Conservation (phyloP, 2,888 invertebrate genomes). For the Chaetogeoica ovagalla region DNA sequence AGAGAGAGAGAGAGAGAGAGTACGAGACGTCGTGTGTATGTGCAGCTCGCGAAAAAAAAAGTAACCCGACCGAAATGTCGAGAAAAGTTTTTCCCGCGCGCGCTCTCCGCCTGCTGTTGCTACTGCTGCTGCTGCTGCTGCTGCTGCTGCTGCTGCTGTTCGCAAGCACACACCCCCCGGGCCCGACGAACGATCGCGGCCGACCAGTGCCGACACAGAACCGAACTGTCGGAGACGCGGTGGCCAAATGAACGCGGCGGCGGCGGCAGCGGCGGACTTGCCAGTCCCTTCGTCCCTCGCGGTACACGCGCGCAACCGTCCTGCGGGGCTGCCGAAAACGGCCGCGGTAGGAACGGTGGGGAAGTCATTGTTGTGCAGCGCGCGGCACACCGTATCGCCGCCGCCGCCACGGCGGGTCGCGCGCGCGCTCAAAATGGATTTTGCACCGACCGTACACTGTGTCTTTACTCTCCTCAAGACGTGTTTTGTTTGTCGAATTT, state of each 20-base stretch:
- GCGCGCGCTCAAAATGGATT: conserved; percentile 43
- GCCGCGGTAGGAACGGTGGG: conserved; percentile 3
- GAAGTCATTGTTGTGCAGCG: conserved; percentile 51
- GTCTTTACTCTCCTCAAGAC: conserved; percentile 21
- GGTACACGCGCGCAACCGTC: not conserved
- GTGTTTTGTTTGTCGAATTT: conserved; percentile 46
- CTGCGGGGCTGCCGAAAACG: not conserved
- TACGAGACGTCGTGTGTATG: conserved; percentile 28
- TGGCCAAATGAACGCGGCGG: conserved; percentile 51
- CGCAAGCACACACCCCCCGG: conserved; percentile 42
- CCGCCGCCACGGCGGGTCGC: not conserved
- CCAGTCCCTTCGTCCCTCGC: conserved; percentile 5
- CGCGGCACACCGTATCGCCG: conserved; percentile 12
- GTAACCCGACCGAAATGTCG: conserved; percentile 51
- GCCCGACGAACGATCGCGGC: conserved; percentile 50
- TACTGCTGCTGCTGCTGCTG: not conserved
- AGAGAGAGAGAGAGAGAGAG: not conserved
- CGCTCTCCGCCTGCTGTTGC: conserved; percentile 33
- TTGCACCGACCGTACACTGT: not conserved
- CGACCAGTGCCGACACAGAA: conserved; percentile 53
- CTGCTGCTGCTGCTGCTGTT: not conserved
- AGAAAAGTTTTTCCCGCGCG: conserved; percentile 52
- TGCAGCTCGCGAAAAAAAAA: conserved; percentile 42
- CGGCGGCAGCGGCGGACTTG: conserved; percentile 10
- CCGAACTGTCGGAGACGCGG: conserved; percentile 52